These are phyloP conservation scores for Chunga burmeisteri DNA, from an alignment of 2,113 vertebrate genomes.

Conservation along the genomic window DNA sequence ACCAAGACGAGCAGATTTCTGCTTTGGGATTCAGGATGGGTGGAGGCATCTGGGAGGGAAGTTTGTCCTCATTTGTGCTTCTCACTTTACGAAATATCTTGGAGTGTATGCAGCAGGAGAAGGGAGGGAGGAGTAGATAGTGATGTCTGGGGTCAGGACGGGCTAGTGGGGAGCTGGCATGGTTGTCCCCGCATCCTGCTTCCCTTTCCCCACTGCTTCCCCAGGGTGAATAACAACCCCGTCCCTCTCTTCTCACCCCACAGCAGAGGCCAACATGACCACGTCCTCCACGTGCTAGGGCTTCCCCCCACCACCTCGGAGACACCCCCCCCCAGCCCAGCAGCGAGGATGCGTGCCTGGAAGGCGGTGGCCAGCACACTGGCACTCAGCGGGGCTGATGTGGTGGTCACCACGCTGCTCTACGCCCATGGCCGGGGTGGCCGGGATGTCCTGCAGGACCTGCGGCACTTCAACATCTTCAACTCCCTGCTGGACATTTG, in stretches of 20 bases:
- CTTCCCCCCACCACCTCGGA: not conserved
- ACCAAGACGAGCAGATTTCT: not conserved
- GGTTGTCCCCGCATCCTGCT: not conserved
- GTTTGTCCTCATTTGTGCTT: not conserved
- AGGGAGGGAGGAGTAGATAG: not conserved
- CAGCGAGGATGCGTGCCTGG: conserved; percentile 75
- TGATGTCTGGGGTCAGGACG: not conserved
- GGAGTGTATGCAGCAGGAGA: rapidly evolving
- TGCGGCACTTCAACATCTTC: conserved; percentile 82
- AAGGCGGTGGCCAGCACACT: conserved; percentile 73
- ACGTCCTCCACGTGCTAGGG: not conserved
- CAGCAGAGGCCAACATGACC: not conserved
- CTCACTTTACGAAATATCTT: not conserved
- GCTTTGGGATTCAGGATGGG: not conserved
- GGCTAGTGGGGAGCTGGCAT: not conserved
- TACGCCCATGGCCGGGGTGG: conserved; percentile 76
- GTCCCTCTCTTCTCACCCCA: rapidly evolving
- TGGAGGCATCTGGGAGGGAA: not conserved
- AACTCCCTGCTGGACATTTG: conserved; percentile 87
- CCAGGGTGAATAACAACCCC: rapidly evolving
- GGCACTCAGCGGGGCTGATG: conserved; percentile 75
- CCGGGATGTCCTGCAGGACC: conserved; percentile 76
- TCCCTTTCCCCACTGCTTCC: not conserved
- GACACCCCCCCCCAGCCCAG: not conserved
- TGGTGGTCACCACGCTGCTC: conserved; percentile 81